Evolutionary conservation across 2,113 vertebrate genomes (phyloP).

Genomic region (Canis aureus): DNA sequence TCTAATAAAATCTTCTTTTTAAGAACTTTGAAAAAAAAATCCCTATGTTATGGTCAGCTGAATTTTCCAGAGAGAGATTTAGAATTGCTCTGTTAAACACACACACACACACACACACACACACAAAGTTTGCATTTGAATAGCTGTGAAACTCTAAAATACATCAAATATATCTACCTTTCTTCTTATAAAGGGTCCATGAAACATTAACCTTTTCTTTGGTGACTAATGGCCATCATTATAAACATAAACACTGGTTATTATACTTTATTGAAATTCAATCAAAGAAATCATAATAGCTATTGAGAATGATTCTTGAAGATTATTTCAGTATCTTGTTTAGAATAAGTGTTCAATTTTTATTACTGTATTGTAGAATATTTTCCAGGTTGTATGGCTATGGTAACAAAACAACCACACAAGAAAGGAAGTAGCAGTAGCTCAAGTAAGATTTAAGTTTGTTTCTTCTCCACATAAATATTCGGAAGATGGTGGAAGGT

Average conservation of each 20-base stretch:
- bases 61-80: slow-evolving; percentile 32
- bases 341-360: slow-evolving; percentile 37
- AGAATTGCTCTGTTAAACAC: not conserved
- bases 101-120: not conserved
- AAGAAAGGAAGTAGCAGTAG: not conserved
- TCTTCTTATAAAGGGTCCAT: slow-evolving; percentile 16
- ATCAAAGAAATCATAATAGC: slow-evolving; percentile 45
- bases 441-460: not conserved
- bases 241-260: slow-evolving; percentile 33
- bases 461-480: not conserved
- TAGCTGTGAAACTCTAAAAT: slow-evolving; percentile 31
- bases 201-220: slow-evolving; percentile 43
- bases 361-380: not conserved
- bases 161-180: slow-evolving; percentile 8
- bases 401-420: not conserved
- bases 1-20: not conserved
- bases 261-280: slow-evolving; percentile 24
- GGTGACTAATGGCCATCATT: not conserved
- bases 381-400: not conserved
- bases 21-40: not conserved
- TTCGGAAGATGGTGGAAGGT: not conserved
- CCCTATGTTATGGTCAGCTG: not conserved
- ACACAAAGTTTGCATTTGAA: not conserved
- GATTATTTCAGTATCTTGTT: slow-evolving; percentile 41
- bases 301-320: not conserved